Percentiles rank a stretch among this genome's conserved stretches.
Evolutionary conservation across 2,797 vertebrate species (phyloP).

Genomic region (Anguilla obscura): DNA sequence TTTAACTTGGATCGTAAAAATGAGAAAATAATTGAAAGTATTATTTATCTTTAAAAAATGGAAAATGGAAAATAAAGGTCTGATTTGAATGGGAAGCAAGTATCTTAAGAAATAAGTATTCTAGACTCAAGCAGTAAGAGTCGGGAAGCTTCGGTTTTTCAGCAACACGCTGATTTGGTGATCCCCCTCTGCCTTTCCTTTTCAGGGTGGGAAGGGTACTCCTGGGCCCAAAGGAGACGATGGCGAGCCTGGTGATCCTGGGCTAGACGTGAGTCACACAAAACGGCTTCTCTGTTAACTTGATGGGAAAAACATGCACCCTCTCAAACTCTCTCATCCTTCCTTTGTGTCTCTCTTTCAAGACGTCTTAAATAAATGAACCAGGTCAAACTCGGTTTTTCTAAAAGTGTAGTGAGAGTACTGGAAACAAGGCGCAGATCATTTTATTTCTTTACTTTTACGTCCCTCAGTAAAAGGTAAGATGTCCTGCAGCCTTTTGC

Average conservation of each 20-base stretch:
- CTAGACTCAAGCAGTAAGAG: background rate
- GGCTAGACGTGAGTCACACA: conserved; percentile 82
- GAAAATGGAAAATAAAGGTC: background rate
- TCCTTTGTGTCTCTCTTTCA: too few relatives aligned
- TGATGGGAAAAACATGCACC: conserved; percentile 4
- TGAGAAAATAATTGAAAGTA: background rate
- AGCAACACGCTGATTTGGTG: background rate
- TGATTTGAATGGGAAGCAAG: background rate
- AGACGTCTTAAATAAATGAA: too few relatives aligned
- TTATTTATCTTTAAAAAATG: background rate
- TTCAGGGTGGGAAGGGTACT: conserved; percentile 86
- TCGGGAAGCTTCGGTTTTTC: background rate
- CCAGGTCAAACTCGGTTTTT: background rate
- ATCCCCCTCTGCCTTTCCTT: background rate
- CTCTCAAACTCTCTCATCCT: background rate
- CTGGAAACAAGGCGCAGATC: background rate
- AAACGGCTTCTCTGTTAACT: background rate
- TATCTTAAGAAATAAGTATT: background rate
- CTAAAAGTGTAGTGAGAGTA: background rate
- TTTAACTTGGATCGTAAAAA: background rate
- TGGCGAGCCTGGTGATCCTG: conserved; percentile 89
- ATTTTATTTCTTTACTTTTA: background rate
- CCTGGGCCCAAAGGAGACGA: conserved; percentile 94
- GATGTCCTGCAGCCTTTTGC: background rate
- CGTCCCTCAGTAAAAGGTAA: background rate